These are phyloP conservation scores for Pantherophis vulpinus DNA, from an alignment of 2,797 vertebrate species.

Conservation along the genomic window DNA sequence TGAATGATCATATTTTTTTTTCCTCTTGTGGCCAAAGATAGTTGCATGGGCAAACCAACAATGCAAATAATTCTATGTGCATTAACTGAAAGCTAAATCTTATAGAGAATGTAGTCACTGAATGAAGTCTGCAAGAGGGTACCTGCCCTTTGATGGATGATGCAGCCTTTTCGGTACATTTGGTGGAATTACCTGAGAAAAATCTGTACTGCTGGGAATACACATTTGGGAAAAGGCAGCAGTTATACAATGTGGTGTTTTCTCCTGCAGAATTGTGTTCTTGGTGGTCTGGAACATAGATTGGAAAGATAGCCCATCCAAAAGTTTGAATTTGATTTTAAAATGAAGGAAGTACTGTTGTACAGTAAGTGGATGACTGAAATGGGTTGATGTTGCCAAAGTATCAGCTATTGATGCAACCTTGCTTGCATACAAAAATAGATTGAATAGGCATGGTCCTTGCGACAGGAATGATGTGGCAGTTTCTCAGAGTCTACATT, in stretches of 20 bases:
- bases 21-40: neutral
- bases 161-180: neutral
- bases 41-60: neutral
- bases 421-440: neutral
- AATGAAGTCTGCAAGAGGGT: neutral
- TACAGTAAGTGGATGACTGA: neutral
- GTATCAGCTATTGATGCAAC: neutral
- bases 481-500: neutral
- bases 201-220: neutral
- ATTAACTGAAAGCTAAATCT: neutral
- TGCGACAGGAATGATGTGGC: neutral
- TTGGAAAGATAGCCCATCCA: neutral
- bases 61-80: neutral
- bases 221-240: neutral
- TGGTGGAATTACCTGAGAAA: neutral
- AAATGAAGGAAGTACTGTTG: conserved; percentile 6
- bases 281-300: neutral
- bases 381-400: neutral
- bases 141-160: neutral
- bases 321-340: neutral
- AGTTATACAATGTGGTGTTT: neutral
- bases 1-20: neutral
- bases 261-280: neutral
- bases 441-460: neutral
- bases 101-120: neutral